Conservation (phyloP, 2,797 vertebrate species). For the Sebastes minor region DNA sequence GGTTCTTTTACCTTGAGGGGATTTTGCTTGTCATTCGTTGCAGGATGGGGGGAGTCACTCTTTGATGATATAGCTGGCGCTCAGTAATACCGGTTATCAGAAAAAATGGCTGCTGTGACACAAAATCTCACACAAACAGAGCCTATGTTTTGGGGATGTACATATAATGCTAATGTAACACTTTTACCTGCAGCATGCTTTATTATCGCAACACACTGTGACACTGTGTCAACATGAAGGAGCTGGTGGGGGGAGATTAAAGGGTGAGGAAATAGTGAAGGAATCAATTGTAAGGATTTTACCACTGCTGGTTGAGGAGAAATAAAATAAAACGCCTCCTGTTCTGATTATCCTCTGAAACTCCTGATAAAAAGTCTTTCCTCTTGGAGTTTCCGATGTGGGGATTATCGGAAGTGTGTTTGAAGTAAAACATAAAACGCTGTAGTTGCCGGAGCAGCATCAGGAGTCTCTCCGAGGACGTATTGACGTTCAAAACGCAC, state of each 20-base stretch:
- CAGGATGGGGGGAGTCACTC: conserved; percentile 34
- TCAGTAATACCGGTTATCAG: conserved; percentile 60
- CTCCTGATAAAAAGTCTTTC: conserved; percentile 1
- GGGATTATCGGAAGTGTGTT: conserved; percentile 27
- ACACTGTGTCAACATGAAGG: conserved; percentile 31
- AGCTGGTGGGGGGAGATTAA: conserved; percentile 19
- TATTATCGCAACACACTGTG: conserved; percentile 22
- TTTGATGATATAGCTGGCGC: conserved; percentile 65
- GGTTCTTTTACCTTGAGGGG: conserved; percentile 61
- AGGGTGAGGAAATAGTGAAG: conserved; percentile 24
- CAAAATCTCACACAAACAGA: conserved; percentile 19
- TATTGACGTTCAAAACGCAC: conserved; percentile 14
- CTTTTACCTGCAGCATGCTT: conserved; percentile 34
- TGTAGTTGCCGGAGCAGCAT: conserved; percentile 4
- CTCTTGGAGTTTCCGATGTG: conserved; percentile 4
- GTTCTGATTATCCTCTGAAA: conserved; percentile 19
- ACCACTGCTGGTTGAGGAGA: conserved; percentile 2
- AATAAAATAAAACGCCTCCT: not conserved
- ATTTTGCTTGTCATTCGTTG: conserved; percentile 64
- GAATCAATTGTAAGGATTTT: conserved; percentile 12
- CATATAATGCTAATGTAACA: conserved; percentile 22
- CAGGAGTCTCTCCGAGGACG: not conserved
- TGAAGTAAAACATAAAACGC: conserved; percentile 16
- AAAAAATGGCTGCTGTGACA: conserved; percentile 19
- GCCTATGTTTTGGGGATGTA: conserved; percentile 35